Base-by-base conservation (phyloP, 2,113 vertebrate species). In the Kryptolebias marmoratus region DNA sequence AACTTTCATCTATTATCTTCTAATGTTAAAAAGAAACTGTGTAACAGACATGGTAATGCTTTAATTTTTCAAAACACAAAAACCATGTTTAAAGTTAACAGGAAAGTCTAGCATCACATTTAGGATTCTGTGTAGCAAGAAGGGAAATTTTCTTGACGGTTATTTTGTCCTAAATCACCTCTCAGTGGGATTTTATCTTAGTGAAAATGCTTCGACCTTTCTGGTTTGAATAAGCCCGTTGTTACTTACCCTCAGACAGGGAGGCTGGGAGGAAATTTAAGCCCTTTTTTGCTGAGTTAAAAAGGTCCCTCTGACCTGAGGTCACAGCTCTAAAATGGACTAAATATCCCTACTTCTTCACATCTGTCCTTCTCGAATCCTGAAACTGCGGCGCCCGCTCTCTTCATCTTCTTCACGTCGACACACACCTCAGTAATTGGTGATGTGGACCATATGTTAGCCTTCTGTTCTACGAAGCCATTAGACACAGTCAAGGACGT, bases 371-470 rank as follows among this genome's bases (percentile, higher is more conserved):
- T 57, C 71, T 80, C 77, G 73, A 59, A 79, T 61, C 47, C 73
- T 55, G 52, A 68, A 47, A 79, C 71, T 64, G 62, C 56, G 45
- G 36, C 73, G 56, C 44, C 68, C 68, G 16, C 74, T 68, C 77
- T 84, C 69, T 86, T 86, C 74, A 55, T 87, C 74, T 80, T 75
- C 55, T 66, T 52, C 56, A 56, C 64, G 53, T 90, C 64, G 55
- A 66, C 55, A 11, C 76, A 87, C 88, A 88, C 79, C 87, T 88
- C 73, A 53, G 77, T 89, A 86, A 91, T 89, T 87, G 80, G 52
- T 85, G 83, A 89, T 89, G 69, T 80, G 84, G 83, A 86, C 88
- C 88, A 92, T 70, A 85, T 92, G 88, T 85, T 67, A 45, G 79
- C 30, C 83, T 69, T 80, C 75, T 84, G 86, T 88, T 90, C 77